phyloP scores from a whole-genome alignment of 2,888 invertebrate genomes.

The Epistrophella euchroma region DNA sequence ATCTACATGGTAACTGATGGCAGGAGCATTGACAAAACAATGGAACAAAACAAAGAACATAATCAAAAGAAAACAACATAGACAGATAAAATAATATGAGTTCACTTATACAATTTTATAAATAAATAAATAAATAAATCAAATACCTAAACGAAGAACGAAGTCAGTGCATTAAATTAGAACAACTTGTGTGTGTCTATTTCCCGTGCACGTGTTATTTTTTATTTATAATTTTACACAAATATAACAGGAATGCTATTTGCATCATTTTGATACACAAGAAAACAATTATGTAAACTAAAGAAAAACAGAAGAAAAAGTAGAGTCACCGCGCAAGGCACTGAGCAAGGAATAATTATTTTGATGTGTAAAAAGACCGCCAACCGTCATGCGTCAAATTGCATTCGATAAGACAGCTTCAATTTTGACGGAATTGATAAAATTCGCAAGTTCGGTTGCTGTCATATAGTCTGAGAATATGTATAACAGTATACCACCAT shows the following conservation, averaged over 20 bases:
- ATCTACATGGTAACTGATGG: slow-evolving; percentile 53
- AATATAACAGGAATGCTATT: slow-evolving; percentile 6
- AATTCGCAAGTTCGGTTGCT: neutral
- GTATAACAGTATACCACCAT: too few species aligned
- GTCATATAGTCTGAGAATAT: too few species aligned
- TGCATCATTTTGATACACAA: slow-evolving; percentile 11
- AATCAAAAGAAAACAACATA: slow-evolving; percentile 16
- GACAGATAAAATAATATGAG: slow-evolving; percentile 32
- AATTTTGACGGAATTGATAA: neutral
- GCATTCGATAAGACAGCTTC: neutral
- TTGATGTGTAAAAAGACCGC: neutral
- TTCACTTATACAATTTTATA: slow-evolving; percentile 22
- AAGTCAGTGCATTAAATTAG: slow-evolving; percentile 11
- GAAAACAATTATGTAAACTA: slow-evolving; percentile 19
- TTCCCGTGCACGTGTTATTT: slow-evolving; percentile 23
- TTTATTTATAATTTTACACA: slow-evolving; percentile 28
- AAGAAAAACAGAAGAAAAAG: slow-evolving; percentile 1
- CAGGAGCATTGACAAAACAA: slow-evolving; percentile 51
- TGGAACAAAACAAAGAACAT: slow-evolving; percentile 57
- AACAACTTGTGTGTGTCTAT: slow-evolving; percentile 2
- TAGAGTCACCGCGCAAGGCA: neutral
- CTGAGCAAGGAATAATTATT: neutral
- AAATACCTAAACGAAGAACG: neutral
- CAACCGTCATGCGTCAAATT: slow-evolving; percentile 13
- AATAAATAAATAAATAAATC: neutral